Evolutionary conservation across 2,113 vertebrate genomes (phyloP).

Genomic region (Lagenorhynchus albirostris): DNA sequence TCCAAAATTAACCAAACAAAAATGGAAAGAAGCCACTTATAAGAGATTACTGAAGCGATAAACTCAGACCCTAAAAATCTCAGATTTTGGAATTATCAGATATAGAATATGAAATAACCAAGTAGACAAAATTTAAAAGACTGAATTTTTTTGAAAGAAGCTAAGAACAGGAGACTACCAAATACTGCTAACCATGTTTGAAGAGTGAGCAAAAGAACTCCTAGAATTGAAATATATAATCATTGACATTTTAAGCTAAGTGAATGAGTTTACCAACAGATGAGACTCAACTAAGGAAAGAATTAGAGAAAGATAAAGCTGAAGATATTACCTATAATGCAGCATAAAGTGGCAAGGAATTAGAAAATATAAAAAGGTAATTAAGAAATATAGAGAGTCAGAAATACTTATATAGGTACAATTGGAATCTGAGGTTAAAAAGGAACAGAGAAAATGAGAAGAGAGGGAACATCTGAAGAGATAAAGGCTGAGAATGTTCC

Average conservation of each 20-base stretch:
- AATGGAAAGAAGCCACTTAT: not conserved
- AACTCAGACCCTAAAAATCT: not conserved
- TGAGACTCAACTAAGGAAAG: not conserved
- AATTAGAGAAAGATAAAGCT: not conserved
- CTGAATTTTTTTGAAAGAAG: not conserved
- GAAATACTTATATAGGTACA: not conserved
- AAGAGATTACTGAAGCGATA: not conserved
- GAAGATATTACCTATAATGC: not conserved
- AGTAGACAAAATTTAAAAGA: not conserved
- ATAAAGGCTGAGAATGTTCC: not conserved
- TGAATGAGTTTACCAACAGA: not conserved
- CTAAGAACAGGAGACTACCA: not conserved
- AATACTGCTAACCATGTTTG: not conserved
- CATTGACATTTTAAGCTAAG: not conserved
- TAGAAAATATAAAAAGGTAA: not conserved
- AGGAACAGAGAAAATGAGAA: not conserved
- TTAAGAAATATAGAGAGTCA: not conserved
- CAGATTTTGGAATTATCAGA: not conserved
- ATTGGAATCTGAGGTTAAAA: not conserved
- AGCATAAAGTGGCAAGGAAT: not conserved
- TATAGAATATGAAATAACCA: not conserved
- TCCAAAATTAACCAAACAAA: not conserved
- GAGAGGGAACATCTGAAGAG: not conserved
- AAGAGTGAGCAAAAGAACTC: not conserved
- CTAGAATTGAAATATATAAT: not conserved